These are phyloP conservation scores for Lasius platythorax DNA, from an alignment of 2,888 invertebrate genomes.

Conservation along the genomic window DNA sequence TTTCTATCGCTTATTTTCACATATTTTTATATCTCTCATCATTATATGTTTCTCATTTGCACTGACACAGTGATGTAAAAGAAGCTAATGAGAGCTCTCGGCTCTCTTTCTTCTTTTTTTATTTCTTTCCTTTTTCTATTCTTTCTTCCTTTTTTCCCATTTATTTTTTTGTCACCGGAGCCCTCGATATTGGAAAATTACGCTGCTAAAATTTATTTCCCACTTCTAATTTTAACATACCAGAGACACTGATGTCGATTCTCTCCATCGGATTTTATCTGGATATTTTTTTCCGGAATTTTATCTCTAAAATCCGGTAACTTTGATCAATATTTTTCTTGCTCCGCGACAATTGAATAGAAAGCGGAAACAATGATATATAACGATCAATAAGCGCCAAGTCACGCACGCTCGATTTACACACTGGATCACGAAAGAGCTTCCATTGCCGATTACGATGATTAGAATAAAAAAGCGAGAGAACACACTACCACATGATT, in stretches of 20 bases:
- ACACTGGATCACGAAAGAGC: constrained; percentile 58
- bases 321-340: constrained; percentile 57
- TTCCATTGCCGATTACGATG: constrained; percentile 37
- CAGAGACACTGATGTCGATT: background rate
- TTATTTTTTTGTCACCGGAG: background rate
- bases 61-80: background rate
- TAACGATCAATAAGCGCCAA: constrained; percentile 51
- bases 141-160: background rate
- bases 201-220: background rate
- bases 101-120: background rate
- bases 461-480: constrained; percentile 53
- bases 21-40: constrained; percentile 24
- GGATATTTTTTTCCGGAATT: constrained; percentile 6
- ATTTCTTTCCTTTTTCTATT: background rate
- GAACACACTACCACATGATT: constrained; percentile 40
- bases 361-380: constrained; percentile 59
- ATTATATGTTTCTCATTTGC: constrained; percentile 42
- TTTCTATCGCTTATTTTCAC: background rate
- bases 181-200: constrained; percentile 6
- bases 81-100: background rate
- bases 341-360: constrained; percentile 55
- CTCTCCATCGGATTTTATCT: background rate
- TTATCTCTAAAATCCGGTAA: background rate
- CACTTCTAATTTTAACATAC: constrained; percentile 16
- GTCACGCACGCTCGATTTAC: constrained; percentile 39